A percentile compares a stretch with the other conserved stretches of the same genome.
Evolutionary conservation across 2,888 invertebrate species (phyloP).

Genomic region (Cephus pygmeus): DNA sequence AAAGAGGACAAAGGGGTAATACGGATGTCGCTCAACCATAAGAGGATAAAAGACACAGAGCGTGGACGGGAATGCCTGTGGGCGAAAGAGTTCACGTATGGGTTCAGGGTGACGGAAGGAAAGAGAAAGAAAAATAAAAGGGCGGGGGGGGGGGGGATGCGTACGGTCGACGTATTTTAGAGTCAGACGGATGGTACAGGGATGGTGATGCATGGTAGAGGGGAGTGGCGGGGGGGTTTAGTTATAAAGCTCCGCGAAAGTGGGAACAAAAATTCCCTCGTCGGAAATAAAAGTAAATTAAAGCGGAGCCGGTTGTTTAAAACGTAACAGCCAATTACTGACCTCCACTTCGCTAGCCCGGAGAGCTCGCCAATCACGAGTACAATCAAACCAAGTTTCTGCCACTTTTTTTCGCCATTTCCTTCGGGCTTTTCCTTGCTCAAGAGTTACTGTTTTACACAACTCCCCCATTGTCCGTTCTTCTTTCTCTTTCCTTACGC

Average conservation of each 20-base stretch:
- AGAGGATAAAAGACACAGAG: neutral
- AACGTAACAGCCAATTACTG: conserved; percentile 57
- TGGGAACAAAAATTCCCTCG: conserved; percentile 45
- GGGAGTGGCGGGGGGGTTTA: conserved; percentile 14
- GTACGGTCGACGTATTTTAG: neutral
- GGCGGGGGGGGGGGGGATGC: neutral
- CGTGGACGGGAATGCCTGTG: neutral
- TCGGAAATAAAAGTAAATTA: conserved; percentile 57
- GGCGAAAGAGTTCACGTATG: neutral
- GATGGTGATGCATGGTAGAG: neutral
- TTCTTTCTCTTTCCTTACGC: neutral
- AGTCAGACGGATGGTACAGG: neutral
- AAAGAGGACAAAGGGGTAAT: neutral
- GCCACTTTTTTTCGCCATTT: conserved; percentile 1
- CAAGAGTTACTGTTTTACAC: neutral
- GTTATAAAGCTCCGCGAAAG: conserved; percentile 39
- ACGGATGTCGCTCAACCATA: neutral
- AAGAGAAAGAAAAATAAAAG: neutral
- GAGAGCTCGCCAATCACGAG: conserved; percentile 26
- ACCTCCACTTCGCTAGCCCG: conserved; percentile 20
- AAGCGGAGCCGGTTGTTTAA: conserved; percentile 49
- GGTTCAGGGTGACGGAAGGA: neutral
- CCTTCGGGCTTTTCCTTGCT: neutral
- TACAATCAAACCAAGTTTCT: conserved; percentile 25
- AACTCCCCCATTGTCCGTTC: neutral